Evolutionary conservation across 92 coral and sea anemone genomes (phyloP).

Genomic region (Actinostola sp.): DNA sequence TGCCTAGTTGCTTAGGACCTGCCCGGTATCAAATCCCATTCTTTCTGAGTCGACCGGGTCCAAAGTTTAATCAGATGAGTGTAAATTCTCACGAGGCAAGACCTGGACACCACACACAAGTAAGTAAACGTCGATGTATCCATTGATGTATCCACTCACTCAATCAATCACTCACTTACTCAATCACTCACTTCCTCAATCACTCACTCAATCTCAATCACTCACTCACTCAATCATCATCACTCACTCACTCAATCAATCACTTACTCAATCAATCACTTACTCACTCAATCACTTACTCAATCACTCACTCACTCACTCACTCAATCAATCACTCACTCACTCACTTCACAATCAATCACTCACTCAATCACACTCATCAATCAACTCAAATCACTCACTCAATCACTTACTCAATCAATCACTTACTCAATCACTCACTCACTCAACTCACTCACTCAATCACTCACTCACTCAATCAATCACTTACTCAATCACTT

Average conservation of each 20-base stretch:
- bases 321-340: too few relatives aligned
- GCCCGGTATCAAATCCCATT: slow-evolving; percentile 80
- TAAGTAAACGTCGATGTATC: slow-evolving; percentile 4
- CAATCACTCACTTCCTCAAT: background rate
- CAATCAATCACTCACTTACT: too few relatives aligned
- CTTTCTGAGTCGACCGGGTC: slow-evolving; percentile 89
- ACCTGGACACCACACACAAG: slow-evolving; percentile 99
- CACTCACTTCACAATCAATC: background rate
- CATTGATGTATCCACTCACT: background rate
- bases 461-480: too few relatives aligned
- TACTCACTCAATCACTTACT: background rate
- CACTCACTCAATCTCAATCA: too few relatives aligned
- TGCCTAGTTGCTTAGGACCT: slow-evolving; percentile 46
- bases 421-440: too few relatives aligned
- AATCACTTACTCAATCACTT: too few relatives aligned
- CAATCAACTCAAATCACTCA: too few relatives aligned
- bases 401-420: too few relatives aligned
- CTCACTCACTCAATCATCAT: too few relatives aligned
- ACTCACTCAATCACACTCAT: background rate
- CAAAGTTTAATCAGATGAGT: slow-evolving; percentile 85
- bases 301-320: too few relatives aligned
- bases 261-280: background rate
- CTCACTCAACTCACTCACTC: too few relatives aligned
- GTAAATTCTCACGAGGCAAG: slow-evolving; percentile 96
- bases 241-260: too few relatives aligned